Base-by-base conservation (phyloP, 2,888 invertebrate species). In the Pollenia griseotomentosa region DNA sequence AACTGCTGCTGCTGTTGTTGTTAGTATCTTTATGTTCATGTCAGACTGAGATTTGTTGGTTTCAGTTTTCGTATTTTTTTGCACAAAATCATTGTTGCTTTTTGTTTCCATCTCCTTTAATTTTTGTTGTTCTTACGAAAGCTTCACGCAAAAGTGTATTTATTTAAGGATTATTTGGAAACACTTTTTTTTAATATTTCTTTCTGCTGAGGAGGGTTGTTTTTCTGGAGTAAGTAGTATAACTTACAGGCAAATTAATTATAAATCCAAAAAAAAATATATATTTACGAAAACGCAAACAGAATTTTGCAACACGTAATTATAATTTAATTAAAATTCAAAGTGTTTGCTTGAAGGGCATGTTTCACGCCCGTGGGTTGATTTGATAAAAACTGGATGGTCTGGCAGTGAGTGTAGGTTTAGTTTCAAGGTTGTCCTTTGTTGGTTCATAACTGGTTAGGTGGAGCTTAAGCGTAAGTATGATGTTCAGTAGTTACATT, bases 111-210 rank as follows among this genome's bases (percentile, higher is more conserved):
- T 33, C 59, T 42, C 48, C 51, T 48, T 68, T 53, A 46, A 65
- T 40, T 55, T 33, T 73, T 44, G 33, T 48, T 74, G 19, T 59
- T 74, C 10, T 68, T 74, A 8, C 10, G 61, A 11, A 75, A 75
- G 61, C 61, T 65, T 68, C 44, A 83, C 61, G 68, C 75, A 68
- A 83, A 61, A 83, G 40, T 75, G 46, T 83, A 75, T 83, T 83
- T 75, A 68, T 82, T 75, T 68, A 89, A 87, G 88, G 88, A 88
- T 87, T 85, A 83, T 81, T 83, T 63, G 61, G 44, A 63, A 74
- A 68, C 61, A 65, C 70, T 81, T 71, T 79, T 61, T 77, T 53
- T 79, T 71, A 70, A 11, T 42, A 65, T 16, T 63, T 77, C 40
- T 7, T 44, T 42, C 23, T 6, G 10, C 11, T 2, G 42, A 16